Percentiles rank a stretch among this genome's conserved stretches.
Conservation (phyloP, 1,140 invertebrate genomes). For the Procambarus clarkii region DNA sequence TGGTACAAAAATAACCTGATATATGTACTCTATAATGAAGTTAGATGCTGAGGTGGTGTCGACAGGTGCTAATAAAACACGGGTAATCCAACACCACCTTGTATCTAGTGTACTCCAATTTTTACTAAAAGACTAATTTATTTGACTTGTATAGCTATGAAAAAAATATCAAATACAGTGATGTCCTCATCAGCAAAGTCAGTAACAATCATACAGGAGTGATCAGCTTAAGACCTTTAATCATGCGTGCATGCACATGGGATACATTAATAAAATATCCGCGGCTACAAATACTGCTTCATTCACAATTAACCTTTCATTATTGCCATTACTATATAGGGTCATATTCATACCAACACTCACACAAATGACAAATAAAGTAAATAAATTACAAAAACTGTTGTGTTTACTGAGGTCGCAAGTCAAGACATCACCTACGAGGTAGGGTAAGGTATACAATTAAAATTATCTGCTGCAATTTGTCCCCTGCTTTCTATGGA, state of each 20-base stretch:
- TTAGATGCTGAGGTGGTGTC: slow-evolving; percentile 59
- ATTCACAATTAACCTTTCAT: slow-evolving; percentile 58
- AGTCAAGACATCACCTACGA: slow-evolving; percentile 70
- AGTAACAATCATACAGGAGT: slow-evolving; percentile 59
- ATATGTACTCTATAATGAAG: slow-evolving; percentile 65
- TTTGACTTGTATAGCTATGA: slow-evolving; percentile 69
- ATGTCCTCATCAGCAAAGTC: slow-evolving; percentile 67
- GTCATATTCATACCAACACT: slow-evolving; percentile 49
- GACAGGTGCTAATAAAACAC: slow-evolving; percentile 15
- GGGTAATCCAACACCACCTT: slow-evolving; percentile 47
- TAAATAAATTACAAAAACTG: slow-evolving; percentile 62
- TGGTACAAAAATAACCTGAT: slow-evolving; percentile 70
- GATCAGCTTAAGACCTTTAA: slow-evolving; percentile 52
- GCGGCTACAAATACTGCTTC: slow-evolving; percentile 49
- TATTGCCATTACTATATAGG: slow-evolving; percentile 54
- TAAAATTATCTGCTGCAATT: slow-evolving; percentile 69
- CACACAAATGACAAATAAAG: slow-evolving; percentile 56
- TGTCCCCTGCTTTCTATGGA: slow-evolving; percentile 68
- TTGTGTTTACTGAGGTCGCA: slow-evolving; percentile 67
- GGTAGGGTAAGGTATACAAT: slow-evolving; percentile 69
- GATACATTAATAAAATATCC: slow-evolving; percentile 61
- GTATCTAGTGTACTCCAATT: slow-evolving; percentile 64
- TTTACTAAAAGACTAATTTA: slow-evolving; percentile 70
- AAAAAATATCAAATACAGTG: slow-evolving; percentile 69
- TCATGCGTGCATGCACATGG: slow-evolving; percentile 62